Evolutionary conservation across 2,888 invertebrate species (phyloP).

Genomic region (Amphipoea oculea): DNA sequence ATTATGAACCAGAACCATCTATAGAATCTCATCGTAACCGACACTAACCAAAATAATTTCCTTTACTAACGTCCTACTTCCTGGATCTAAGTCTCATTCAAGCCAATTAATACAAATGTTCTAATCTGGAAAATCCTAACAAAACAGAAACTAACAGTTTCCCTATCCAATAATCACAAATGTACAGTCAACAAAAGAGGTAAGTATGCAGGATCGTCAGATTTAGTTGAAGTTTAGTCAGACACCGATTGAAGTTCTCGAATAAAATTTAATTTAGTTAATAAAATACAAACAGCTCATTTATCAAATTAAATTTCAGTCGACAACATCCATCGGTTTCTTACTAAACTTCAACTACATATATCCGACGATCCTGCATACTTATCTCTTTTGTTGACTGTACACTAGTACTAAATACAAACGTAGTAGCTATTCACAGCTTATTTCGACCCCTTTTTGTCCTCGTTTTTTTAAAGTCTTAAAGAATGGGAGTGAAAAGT

Average conservation of each 20-base stretch:
- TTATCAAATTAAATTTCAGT: too few species aligned
- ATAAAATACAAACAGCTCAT: too few species aligned
- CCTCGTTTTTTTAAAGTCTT: constrained; percentile 62
- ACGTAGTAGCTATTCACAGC: constrained; percentile 69
- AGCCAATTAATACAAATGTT: constrained; percentile 1
- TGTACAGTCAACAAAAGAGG: constrained; percentile 11
- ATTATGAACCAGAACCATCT: not conserved
- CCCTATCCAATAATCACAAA: constrained; percentile 65
- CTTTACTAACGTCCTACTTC: not conserved
- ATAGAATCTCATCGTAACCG: not conserved
- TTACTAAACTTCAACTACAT: too few species aligned
- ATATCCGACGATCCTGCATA: too few species aligned
- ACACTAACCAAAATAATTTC: not conserved
- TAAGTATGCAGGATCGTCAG: too few species aligned
- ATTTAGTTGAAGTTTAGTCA: too few species aligned
- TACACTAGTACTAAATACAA: constrained; percentile 61
- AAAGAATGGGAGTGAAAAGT: constrained; percentile 67
- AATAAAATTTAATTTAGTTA: too few species aligned
- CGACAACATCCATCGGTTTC: too few species aligned
- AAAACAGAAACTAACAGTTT: constrained; percentile 5
- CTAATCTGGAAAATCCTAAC: not conserved
- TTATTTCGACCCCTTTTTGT: constrained; percentile 67
- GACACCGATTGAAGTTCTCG: too few species aligned
- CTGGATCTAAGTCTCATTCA: not conserved
- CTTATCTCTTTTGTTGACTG: too few species aligned